Evolutionary conservation across 2,888 invertebrate genomes (phyloP), one percentile per base, ranked within the genome.

Genomic region (Amblyjoppa fuscipennis): DNA sequence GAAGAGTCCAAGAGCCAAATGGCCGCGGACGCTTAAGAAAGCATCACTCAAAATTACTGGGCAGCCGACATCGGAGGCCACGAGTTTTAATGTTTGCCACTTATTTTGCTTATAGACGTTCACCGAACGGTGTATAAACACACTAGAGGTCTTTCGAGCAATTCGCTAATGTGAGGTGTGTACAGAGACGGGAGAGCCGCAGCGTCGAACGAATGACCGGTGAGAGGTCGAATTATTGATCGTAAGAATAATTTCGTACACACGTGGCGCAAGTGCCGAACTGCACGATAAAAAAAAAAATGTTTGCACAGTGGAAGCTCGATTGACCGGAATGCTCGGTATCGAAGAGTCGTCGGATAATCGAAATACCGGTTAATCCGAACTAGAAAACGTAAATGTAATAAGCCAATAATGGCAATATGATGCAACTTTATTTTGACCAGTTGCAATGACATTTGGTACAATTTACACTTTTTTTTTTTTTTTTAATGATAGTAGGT

Each of bases 11-110:
- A 53, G 51, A 34, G 28, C 70, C 28, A 25, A 74, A 76, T 51
- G 76, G 49, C 76, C 16, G 38, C 34, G 66, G 34, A 51, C 61
- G 31, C 28, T 31, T 5, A 38, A 66, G 51, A 76, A 53, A 66
- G 51, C 66, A 76, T 76, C 74, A 53, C 41, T 64, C 81, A 51
- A 77, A 81, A 84, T 84, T 84, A 84, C 81, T 77, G 76, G 84
- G 66, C 80, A 75, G 49, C 51, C 53, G 38, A 69, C 61, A 66
- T 28, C 34, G 25, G 61, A 51, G 66, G 51, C 53, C 34, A 49
- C 6, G 13, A 74, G 51, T 74, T 64, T 64, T 66, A 74, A 79
- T 75, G 79, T 83, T 83, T 79, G 34, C 83, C 78, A 83, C 79
- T 79, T 77, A 84, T 84, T 61, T 84, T 81, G 59, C 81, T 77